Conservation (phyloP, 2,888 invertebrate species). For the Lepidocyrtinus sp. region DNA sequence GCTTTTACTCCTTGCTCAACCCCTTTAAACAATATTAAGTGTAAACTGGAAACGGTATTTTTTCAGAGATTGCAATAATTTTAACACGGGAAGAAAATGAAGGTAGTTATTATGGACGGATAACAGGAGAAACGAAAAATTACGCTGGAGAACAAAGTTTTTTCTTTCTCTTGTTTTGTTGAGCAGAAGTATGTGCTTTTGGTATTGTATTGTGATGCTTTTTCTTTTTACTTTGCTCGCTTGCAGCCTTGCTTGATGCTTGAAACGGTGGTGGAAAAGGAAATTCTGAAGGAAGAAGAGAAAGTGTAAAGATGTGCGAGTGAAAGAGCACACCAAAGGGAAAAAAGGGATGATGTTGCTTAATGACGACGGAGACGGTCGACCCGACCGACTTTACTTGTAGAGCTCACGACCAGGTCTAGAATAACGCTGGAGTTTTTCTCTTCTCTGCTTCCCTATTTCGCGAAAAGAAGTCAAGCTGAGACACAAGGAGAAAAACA, state of each 20-base stretch:
- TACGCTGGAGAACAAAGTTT: not conserved
- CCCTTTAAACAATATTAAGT: too few relatives aligned
- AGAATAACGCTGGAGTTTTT: slow-evolving; percentile 21
- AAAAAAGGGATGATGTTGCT: slow-evolving; percentile 57
- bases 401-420: slow-evolving; percentile 57
- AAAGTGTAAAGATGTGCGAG: slow-evolving; percentile 21
- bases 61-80: not conserved
- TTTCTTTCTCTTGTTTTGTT: not conserved
- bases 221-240: not conserved
- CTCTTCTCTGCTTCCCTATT: not conserved
- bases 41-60: too few relatives aligned
- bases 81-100: not conserved
- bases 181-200: not conserved
- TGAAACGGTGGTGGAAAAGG: not conserved
- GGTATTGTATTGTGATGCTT: too few relatives aligned
- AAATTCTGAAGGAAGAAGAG: slow-evolving; percentile 1
- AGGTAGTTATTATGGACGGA: slow-evolving; percentile 10
- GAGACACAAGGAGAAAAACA: not conserved
- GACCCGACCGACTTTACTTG: slow-evolving; percentile 60
- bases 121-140: not conserved
- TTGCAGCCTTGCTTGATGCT: too few relatives aligned
- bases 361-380: slow-evolving; percentile 58
- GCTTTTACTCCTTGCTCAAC: too few relatives aligned
- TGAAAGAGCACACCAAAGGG: slow-evolving; percentile 44
- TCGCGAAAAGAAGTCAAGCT: slow-evolving; percentile 20